These are phyloP conservation scores for Cyprinodon variegatus DNA, from an alignment of 2,113 vertebrate species.

Conservation along the genomic window DNA sequence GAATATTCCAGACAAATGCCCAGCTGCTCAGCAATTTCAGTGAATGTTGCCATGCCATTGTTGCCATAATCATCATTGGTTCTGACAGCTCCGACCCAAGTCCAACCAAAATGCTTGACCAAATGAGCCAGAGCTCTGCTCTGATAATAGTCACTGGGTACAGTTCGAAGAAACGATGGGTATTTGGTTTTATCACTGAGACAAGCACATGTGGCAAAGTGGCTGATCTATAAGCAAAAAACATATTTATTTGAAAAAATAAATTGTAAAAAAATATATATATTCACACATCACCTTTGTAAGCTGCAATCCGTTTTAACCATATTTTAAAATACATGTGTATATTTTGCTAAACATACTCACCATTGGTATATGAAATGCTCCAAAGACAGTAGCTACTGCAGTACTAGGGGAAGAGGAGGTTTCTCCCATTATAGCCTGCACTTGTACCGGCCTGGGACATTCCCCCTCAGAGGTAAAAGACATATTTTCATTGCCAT, in stretches of 20 bases:
- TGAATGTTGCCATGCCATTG: constrained; percentile 70
- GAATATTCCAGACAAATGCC: constrained; percentile 58
- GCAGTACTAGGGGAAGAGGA: constrained; percentile 73
- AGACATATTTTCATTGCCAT: constrained; percentile 50
- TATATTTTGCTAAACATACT: constrained; percentile 6
- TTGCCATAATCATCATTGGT: constrained; percentile 76
- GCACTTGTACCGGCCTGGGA: constrained; percentile 61
- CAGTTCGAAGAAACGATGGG: constrained; percentile 67
- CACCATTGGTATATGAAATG: constrained; percentile 76
- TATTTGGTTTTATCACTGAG: constrained; percentile 74
- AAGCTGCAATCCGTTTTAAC: not conserved
- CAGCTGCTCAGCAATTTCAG: constrained; percentile 50
- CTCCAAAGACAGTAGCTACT: constrained; percentile 71
- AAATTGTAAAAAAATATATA: no score
- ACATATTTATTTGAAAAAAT: no score
- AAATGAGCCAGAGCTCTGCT: constrained; percentile 72
- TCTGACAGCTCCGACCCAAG: constrained; percentile 72
- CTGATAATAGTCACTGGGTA: constrained; percentile 75
- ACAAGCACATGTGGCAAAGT: constrained; percentile 76
- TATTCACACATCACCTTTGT: not conserved
- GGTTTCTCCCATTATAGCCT: constrained; percentile 75
- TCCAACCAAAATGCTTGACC: constrained; percentile 74
- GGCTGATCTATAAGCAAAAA: constrained; percentile 64
- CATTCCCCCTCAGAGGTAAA: constrained; percentile 26
- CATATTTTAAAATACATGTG: no score